Percentiles rank a stretch among this genome's conserved stretches.
Evolutionary conservation across 2,888 invertebrate genomes (phyloP).

Genomic region (Drosophila anceps): DNA sequence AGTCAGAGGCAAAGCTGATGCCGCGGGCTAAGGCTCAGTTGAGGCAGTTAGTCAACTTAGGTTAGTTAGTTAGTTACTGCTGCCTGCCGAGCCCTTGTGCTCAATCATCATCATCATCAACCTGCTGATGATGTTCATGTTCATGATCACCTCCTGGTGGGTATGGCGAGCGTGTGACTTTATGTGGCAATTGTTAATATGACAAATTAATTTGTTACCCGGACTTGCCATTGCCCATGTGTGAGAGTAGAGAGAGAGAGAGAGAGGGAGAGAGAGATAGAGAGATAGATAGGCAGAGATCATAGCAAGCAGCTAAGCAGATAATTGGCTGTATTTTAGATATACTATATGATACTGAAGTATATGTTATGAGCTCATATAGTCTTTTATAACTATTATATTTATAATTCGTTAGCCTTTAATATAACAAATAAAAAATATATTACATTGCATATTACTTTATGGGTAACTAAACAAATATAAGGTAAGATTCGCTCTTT

Average conservation of each 20-base stretch:
- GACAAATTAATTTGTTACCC: slow-evolving; percentile 83
- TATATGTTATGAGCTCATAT: background rate
- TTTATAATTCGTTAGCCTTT: background rate
- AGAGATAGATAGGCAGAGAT: background rate
- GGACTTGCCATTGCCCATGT: slow-evolving; percentile 58
- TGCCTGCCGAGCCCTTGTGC: slow-evolving; percentile 36
- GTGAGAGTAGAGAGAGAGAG: background rate
- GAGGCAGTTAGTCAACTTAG: slow-evolving; percentile 56
- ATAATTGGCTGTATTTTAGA: slow-evolving; percentile 14
- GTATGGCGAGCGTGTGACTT: slow-evolving; percentile 74
- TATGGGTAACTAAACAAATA: background rate
- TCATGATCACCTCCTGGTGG: slow-evolving; percentile 41
- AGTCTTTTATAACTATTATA: background rate
- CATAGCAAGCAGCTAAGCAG: slow-evolving; percentile 29
- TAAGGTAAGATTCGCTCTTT: background rate
- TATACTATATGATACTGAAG: background rate
- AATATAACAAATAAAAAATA: no score
- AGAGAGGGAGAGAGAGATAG: background rate
- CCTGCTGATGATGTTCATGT: slow-evolving; percentile 27
- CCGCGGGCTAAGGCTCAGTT: slow-evolving; percentile 50
- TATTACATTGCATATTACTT: background rate
- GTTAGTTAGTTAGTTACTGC: slow-evolving; percentile 39
- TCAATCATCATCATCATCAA: slow-evolving; percentile 26
- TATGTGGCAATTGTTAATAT: slow-evolving; percentile 75
- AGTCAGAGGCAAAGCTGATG: slow-evolving; percentile 16